Evolutionary conservation across 2,888 invertebrate species (phyloP), one percentile per base, ranked within the genome.

Genomic region (Globia sparganii): DNA sequence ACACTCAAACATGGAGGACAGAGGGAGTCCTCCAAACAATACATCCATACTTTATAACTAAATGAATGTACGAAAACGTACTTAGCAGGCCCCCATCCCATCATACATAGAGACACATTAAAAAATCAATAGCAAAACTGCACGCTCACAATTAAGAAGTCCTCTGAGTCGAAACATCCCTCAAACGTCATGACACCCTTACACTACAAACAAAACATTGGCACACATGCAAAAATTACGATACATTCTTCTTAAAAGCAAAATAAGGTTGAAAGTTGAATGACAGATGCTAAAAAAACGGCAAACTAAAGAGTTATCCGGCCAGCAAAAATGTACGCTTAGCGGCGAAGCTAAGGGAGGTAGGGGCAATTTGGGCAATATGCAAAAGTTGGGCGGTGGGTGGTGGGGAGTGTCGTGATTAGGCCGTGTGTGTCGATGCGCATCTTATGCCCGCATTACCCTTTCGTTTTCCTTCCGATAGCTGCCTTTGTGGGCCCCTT

Each of bases 361-460:
- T 90, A 91, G 91, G 94, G 95, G 95, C 94, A 95, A 96, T 95
- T 96, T 95, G 95, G 96, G 95, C 94, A 95, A 96, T 96, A 96
- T 96, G 96, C 95, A 96, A 95, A 96, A 95, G 95, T 95, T 92
- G 94, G 94, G 95, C 91, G 91, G 94, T 91, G 86, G 86, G 89
- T 70, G 81, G 83, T 89, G 91, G 88, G 89, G 83, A 71, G 91
- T 88, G 91, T 91, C 93, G 94, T 96, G 96, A 96, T 96, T 96
- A 96, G 96, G 95, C 96, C 95, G 96, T 96, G 96, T 96, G 96
- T 96, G 96, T 92, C 96, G 96, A 96, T 95, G 96, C 96, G 96
- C 96, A 93, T 96, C 96, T 96, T 96, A 95, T 94, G 95, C 96
- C 96, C 96, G 96, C 95, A 96, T 96, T 96, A 96, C 96, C 96